Evolutionary conservation across 2,113 vertebrate genomes (phyloP), one percentile per base, ranked within the genome.

Genomic region (Tachysurus fulvidraco): DNA sequence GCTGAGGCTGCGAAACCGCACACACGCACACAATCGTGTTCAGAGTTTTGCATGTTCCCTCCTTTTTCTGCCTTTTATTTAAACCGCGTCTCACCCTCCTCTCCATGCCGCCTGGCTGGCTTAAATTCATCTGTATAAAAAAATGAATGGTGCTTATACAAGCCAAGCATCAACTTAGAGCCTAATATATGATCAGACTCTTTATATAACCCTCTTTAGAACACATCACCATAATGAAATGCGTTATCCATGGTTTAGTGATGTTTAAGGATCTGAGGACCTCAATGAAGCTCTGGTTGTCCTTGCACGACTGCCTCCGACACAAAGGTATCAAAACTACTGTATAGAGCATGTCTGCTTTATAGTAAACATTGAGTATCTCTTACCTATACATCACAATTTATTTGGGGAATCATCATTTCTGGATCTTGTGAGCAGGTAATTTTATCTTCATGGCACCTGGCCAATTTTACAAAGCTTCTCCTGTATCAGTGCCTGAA

Each of bases 1-100:
- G 88, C 88, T 91, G 89, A 85, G 85, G 79, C 89, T 90, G 83
- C 86, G 74, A 90, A 87, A 90, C 89, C 87, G 50, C 89, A 91
- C 85, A 88, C 87, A 86, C 88, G 83, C 86, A 89, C 88, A 87
- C 79, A 89, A 84, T 88, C 78, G 87, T 88, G 86, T 88, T 86
- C 16, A 36, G 69, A 62, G 65, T 86, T 78, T 85, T 73, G 84
- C 74, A 36, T 46, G 11, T 79, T 84, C 83, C 88, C 88, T 88
- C 83, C 82, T 81, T 86, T 87, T 81, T 60, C 55, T 84, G 54
- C 74, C 84, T 83, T 86, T 50, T 79, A 76, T 82, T 85, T 83
- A 67, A 85, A 80, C 81, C 28, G 16, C 83, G 19, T 41, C 83
- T 84, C 19, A 41, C 62, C 67, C 46, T 80, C 85, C 81, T 65